Conservation (phyloP, 2,797 vertebrate species). For the Sebastes dallii region DNA sequence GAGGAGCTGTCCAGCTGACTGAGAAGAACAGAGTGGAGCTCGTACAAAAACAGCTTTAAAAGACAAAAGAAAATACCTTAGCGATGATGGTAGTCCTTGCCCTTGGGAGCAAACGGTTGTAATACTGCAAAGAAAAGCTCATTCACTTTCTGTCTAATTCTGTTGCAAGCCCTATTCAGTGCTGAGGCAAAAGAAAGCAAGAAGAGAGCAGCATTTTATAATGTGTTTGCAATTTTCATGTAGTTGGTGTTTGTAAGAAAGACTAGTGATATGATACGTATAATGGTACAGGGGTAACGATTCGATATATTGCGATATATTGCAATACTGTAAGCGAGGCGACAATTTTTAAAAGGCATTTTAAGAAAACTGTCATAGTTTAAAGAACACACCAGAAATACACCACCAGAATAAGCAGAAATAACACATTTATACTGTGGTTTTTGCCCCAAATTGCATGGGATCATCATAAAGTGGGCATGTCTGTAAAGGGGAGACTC, state of each 20-base stretch:
- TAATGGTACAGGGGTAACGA: too few species aligned
- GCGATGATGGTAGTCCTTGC: background rate
- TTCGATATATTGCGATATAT: too few species aligned
- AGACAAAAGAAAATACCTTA: constrained; percentile 27
- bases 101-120: constrained; percentile 3
- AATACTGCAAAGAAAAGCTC: constrained; percentile 33
- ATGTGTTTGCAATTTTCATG: background rate
- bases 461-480: too few species aligned
- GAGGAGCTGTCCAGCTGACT: constrained; percentile 39
- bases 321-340: too few species aligned
- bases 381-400: too few species aligned
- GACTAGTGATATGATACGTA: background rate
- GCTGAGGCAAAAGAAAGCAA: background rate
- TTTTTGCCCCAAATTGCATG: too few species aligned
- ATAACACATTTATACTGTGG: too few species aligned
- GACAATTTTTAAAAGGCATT: too few species aligned
- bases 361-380: too few species aligned
- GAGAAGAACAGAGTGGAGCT: constrained; percentile 16
- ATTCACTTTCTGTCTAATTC: constrained; percentile 35
- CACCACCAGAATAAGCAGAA: too few species aligned
- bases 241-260: constrained; percentile 6
- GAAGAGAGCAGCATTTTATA: background rate
- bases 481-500: too few species aligned
- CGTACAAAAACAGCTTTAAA: constrained; percentile 11
- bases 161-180: background rate